Percentiles rank a stretch among this genome's conserved stretches.
These are phyloP conservation scores for Diogma glabrata DNA, from an alignment of 2,888 invertebrate genomes.

Conservation along the genomic window DNA sequence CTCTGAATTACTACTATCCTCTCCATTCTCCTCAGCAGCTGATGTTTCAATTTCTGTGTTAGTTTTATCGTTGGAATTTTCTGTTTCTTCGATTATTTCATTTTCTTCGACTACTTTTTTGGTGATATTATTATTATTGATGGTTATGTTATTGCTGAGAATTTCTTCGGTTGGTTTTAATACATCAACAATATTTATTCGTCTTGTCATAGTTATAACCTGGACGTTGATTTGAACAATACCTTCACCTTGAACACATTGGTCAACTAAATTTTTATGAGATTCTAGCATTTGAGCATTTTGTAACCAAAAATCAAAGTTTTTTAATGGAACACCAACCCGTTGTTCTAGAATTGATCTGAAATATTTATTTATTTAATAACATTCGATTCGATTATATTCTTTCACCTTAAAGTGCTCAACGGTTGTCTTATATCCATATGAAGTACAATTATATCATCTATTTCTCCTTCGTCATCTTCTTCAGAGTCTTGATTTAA, in stretches of 20 bases:
- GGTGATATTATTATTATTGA: too few relatives aligned
- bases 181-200: constrained; percentile 89
- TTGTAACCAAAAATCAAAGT: constrained; percentile 78
- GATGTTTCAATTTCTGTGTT: constrained; percentile 16
- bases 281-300: constrained; percentile 81
- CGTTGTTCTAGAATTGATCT: constrained; percentile 61
- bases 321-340: constrained; percentile 56
- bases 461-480: constrained; percentile 32
- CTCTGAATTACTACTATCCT: constrained; percentile 18
- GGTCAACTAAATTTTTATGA: constrained; percentile 82
- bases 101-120: constrained; percentile 1
- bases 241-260: constrained; percentile 86
- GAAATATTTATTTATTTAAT: too few relatives aligned
- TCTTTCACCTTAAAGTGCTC: too few relatives aligned
- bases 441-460: constrained; percentile 54
- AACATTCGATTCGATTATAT: too few relatives aligned
- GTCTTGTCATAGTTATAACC: constrained; percentile 55
- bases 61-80: constrained; percentile 13
- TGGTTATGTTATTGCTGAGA: constrained; percentile 39
- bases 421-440: constrained; percentile 73
- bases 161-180: constrained; percentile 85
- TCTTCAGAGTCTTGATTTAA: constrained; percentile 29
- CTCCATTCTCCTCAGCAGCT: constrained; percentile 17
- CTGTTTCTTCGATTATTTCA: constrained; percentile 11
- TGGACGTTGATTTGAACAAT: constrained; percentile 87